A percentile compares a stretch with the other conserved stretches of the same genome.
Evolutionary conservation across 2,888 invertebrate genomes (phyloP).

Genomic region (Meandrusa payeni): DNA sequence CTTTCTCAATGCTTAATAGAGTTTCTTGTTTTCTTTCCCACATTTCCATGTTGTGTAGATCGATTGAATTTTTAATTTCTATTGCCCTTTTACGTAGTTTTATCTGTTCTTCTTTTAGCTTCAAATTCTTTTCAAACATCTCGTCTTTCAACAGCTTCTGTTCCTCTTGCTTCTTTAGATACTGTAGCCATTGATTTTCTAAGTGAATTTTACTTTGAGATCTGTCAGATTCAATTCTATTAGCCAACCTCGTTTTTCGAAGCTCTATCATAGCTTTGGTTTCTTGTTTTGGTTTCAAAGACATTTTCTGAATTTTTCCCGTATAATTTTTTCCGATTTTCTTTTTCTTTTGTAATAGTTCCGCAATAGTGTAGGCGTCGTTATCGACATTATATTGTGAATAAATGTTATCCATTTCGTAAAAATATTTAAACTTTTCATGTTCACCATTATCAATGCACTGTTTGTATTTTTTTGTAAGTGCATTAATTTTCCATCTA

Average conservation of each 20-base stretch:
- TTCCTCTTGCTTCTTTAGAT: slow-evolving; percentile 45
- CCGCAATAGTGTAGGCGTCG: slow-evolving; percentile 38
- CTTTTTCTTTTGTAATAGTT: slow-evolving; percentile 36
- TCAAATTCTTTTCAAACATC: slow-evolving; percentile 41
- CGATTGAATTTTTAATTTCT: slow-evolving; percentile 45
- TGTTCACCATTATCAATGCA: slow-evolving; percentile 44
- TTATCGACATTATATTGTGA: slow-evolving; percentile 45
- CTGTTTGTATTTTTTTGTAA: slow-evolving; percentile 52
- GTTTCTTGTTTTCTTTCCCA: slow-evolving; percentile 42
- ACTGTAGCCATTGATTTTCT: slow-evolving; percentile 54
- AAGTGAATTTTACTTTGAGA: slow-evolving; percentile 49
- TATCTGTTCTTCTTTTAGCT: slow-evolving; percentile 45
- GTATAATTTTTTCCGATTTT: background rate
- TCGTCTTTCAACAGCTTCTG: slow-evolving; percentile 40
- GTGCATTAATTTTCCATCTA: slow-evolving; percentile 56
- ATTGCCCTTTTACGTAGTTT: slow-evolving; percentile 43
- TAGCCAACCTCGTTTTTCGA: slow-evolving; percentile 50
- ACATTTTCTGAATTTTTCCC: background rate
- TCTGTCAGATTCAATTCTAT: slow-evolving; percentile 48
- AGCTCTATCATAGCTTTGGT: slow-evolving; percentile 47
- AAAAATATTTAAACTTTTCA: slow-evolving; percentile 49
- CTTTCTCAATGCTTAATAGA: slow-evolving; percentile 41
- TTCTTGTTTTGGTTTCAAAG: slow-evolving; percentile 30
- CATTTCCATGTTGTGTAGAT: slow-evolving; percentile 28
- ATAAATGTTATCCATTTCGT: slow-evolving; percentile 50